phyloP scores from a whole-genome alignment of 2,113 vertebrate genomes.

The Percina caprodes region DNA sequence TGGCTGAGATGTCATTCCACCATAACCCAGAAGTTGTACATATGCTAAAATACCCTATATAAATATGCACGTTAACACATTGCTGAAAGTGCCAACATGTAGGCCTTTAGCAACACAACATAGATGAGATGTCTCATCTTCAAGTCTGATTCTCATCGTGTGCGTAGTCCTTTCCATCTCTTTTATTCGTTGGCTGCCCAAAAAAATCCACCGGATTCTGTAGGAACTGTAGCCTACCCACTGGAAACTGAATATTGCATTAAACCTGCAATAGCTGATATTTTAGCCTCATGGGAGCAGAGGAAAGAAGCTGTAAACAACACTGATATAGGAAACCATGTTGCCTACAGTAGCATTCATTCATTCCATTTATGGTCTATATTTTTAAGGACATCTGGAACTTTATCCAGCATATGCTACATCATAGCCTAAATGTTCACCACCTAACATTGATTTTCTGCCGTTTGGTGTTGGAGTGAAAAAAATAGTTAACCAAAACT shows the following conservation, averaged over 20 bases:
- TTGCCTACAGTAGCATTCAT: no score
- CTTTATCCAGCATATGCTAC: background rate
- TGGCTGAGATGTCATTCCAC: slow-evolving; percentile 43
- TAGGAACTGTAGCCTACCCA: background rate
- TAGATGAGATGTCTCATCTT: slow-evolving; percentile 28
- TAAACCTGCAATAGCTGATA: background rate
- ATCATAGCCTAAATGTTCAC: background rate
- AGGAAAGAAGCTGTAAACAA: background rate
- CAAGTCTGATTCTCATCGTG: background rate
- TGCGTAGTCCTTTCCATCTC: background rate
- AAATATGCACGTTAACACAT: slow-evolving; percentile 45
- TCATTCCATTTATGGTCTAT: background rate
- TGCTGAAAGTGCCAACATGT: slow-evolving; percentile 22
- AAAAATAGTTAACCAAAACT: background rate
- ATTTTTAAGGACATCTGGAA: background rate
- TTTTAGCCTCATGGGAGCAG: background rate
- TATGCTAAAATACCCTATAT: slow-evolving; percentile 22
- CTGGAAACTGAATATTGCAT: background rate
- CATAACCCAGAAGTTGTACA: slow-evolving; percentile 33
- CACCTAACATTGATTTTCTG: background rate
- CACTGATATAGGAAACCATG: no score
- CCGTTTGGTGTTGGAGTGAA: background rate
- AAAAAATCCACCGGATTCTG: background rate
- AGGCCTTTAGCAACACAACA: slow-evolving; percentile 27
- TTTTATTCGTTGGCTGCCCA: background rate